Evolutionary conservation across 2,113 vertebrate species (phyloP).

Genomic region (Capricornis sumatraensis): DNA sequence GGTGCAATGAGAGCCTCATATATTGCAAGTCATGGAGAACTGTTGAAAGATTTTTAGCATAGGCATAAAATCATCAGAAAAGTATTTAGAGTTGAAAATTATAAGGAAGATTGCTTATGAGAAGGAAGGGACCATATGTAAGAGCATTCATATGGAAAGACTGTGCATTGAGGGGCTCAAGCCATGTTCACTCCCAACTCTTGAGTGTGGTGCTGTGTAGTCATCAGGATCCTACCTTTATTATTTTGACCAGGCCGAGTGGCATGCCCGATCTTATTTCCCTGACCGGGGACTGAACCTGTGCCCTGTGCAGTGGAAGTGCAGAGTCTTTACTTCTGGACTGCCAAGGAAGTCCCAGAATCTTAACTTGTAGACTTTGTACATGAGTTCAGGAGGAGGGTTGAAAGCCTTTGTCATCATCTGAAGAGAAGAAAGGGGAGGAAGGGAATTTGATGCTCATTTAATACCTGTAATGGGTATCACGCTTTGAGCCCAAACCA

Average conservation of each 20-base stretch:
- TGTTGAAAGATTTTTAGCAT: neutral
- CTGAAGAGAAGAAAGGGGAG: neutral
- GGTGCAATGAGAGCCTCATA: neutral
- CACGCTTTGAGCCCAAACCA: neutral
- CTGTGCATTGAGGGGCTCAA: neutral
- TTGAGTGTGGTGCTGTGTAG: neutral
- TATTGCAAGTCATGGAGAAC: neutral
- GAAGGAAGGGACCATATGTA: neutral
- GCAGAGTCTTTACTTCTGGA: neutral
- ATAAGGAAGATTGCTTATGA: neutral
- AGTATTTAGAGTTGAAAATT: neutral
- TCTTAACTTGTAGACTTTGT: neutral
- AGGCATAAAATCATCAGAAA: neutral
- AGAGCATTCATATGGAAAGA: neutral
- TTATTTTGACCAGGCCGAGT: neutral
- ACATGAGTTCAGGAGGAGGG: neutral
- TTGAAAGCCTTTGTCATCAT: neutral
- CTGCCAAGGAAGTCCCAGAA: neutral
- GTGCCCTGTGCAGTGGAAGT: neutral
- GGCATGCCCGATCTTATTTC: neutral
- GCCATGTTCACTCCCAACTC: neutral
- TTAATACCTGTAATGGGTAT: neutral
- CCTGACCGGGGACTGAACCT: neutral
- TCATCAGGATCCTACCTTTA: neutral
- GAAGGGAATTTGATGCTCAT: neutral